These are phyloP conservation scores for Hycleus phaleratus DNA, from an alignment of 1,140 invertebrate species.

Conservation along the genomic window DNA sequence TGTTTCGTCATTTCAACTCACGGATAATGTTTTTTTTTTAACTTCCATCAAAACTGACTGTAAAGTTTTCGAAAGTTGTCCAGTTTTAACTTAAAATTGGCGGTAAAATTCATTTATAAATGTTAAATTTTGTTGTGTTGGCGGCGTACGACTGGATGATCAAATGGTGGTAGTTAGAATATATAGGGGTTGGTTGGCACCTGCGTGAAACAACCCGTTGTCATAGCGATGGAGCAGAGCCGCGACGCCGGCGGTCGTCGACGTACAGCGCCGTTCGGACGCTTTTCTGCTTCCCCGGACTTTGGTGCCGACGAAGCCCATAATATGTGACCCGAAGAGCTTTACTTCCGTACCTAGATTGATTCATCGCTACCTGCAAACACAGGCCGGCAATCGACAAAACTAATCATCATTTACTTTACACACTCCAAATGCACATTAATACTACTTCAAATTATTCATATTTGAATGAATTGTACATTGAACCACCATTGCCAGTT, in stretches of 20 bases:
- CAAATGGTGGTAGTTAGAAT: constrained; percentile 9
- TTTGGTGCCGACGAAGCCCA: constrained; percentile 5
- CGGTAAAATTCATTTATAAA: constrained; percentile 5
- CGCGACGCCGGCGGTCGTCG: constrained; percentile 19
- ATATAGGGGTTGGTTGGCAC: constrained; percentile 28
- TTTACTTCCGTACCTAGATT: constrained; percentile 5
- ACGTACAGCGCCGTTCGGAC: constrained; percentile 9
- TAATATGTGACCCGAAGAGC: constrained; percentile 4
- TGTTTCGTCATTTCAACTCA: background rate
- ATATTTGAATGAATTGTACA: too few relatives aligned
- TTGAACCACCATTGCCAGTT: too few relatives aligned
- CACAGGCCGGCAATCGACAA: background rate
- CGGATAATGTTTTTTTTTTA: background rate
- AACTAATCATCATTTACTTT: constrained; percentile 4
- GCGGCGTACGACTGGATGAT: constrained; percentile 21
- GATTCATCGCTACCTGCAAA: constrained; percentile 12
- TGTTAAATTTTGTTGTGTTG: background rate
- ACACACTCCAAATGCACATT: background rate
- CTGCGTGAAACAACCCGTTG: constrained; percentile 26
- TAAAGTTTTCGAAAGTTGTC: background rate
- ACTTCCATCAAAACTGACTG: background rate
- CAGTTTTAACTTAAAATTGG: constrained; percentile 2
- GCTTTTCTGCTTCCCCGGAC: constrained; percentile 7
- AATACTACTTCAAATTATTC: background rate
- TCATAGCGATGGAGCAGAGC: constrained; percentile 23